Evolutionary conservation across 2,797 vertebrate genomes (phyloP).

Genomic region (Synanceia verrucosa): DNA sequence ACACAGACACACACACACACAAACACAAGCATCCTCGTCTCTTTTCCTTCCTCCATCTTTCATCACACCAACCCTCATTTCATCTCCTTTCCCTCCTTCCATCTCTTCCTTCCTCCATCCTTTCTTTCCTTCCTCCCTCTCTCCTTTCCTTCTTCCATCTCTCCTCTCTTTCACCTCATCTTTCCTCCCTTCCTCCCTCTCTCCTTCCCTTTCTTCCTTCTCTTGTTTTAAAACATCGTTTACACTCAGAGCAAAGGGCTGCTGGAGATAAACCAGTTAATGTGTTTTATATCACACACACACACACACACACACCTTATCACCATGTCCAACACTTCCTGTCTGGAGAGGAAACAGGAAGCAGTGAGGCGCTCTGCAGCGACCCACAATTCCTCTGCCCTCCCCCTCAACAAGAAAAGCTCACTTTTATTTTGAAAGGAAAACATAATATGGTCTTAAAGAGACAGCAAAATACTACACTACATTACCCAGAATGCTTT

Average conservation of each 20-base stretch:
- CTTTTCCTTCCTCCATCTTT: neutral
- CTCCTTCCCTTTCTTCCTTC: too few relatives aligned
- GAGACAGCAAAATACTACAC: neutral
- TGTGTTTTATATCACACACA: slow-evolving; percentile 30
- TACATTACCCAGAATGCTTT: slow-evolving; percentile 21
- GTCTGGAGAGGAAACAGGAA: slow-evolving; percentile 68
- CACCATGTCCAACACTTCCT: slow-evolving; percentile 62
- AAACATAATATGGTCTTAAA: neutral
- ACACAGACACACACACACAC: neutral
- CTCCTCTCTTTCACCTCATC: neutral
- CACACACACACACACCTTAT: slow-evolving; percentile 26
- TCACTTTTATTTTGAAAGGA: slow-evolving; percentile 35
- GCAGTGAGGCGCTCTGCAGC: neutral
- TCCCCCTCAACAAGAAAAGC: neutral
- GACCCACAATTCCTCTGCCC: slow-evolving; percentile 7
- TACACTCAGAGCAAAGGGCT: slow-evolving; percentile 41
- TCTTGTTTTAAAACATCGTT: slow-evolving; percentile 49
- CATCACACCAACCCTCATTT: too few relatives aligned
- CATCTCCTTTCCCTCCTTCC: neutral
- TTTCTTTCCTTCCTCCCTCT: too few relatives aligned
- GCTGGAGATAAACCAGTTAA: slow-evolving; percentile 52
- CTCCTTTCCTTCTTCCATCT: neutral
- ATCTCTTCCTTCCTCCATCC: too few relatives aligned
- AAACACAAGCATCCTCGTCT: neutral
- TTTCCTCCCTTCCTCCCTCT: too few relatives aligned